A percentile compares a stretch with the other conserved stretches of the same genome.
phyloP scores from a whole-genome alignment of 2,113 vertebrate species.

The Mormyrus lacerda region DNA sequence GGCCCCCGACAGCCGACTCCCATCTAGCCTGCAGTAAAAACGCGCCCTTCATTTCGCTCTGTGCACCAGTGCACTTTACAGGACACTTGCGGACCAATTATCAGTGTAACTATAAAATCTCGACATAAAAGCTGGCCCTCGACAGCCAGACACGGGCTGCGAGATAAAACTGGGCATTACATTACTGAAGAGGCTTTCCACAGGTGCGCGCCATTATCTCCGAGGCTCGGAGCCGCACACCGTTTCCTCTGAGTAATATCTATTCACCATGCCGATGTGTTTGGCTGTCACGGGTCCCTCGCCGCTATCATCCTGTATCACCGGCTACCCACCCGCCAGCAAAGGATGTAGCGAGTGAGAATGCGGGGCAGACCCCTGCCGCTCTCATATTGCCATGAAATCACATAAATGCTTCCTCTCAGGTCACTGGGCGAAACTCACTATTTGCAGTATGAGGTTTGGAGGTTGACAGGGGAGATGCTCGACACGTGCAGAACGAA shows the following conservation, averaged over 20 bases:
- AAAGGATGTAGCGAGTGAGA: not conserved
- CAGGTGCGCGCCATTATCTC: not conserved
- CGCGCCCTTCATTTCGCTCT: not conserved
- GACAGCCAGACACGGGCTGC: not conserved
- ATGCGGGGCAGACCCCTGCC: not conserved
- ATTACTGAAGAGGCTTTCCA: not conserved
- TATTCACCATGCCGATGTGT: not conserved
- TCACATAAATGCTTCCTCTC: not conserved
- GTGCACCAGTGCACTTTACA: not conserved
- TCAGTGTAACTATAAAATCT: constrained; percentile 5
- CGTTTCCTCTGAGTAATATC: not conserved
- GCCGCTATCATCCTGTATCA: not conserved
- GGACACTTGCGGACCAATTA: not conserved
- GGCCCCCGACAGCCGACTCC: not conserved
- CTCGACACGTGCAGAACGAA: not conserved
- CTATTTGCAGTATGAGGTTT: not conserved
- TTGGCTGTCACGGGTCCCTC: not conserved
- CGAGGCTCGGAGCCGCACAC: not conserved
- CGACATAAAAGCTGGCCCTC: not conserved
- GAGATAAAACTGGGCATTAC: not conserved
- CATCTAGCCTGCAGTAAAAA: not conserved
- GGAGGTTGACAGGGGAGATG: not conserved
- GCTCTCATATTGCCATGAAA: not conserved
- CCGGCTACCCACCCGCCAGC: not conserved
- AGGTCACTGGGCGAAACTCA: not conserved